Base-by-base conservation (phyloP, 2,113 vertebrate species). In the Anoura caudifer region DNA sequence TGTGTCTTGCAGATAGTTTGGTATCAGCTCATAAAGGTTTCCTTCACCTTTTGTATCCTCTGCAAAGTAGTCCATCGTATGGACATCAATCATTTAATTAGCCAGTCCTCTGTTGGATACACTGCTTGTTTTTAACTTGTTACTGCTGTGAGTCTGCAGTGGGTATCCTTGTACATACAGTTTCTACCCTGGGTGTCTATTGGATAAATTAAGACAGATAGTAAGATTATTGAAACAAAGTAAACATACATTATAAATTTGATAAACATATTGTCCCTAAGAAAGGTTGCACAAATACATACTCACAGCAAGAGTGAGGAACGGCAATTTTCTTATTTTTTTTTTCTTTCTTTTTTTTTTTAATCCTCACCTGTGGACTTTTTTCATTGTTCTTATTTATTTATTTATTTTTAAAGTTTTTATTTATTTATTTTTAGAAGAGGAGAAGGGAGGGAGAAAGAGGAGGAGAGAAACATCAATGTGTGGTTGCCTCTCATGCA, bases 121-220 rank as follows among this genome's bases (percentile, higher is more conserved):
- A 14, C 28, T 69, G 54, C 47, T 87, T 81, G 33, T 54, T 94
- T 84, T 41, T 75, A 20, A 73, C 45, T 79, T 79, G 83, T 41
- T 82, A 24, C 41, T 43, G 54, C 70, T 47, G 3, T 54, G 45
- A 56, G 13, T 67, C 45, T 72, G 22, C n/a, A 47, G 24, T 47
- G 13, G 36, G 43, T 41, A 94, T 87, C 33, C 36, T 86, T 84
- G 22, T 65, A 75, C 20, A 14, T 56, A 9, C 14, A 70, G 7
- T 56, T 79, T 84, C 50, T 84, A 87, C 43, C 19, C 3, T 84
- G 28, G 84, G 0, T 56, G 52, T 84, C 54, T 83, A 31, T 92
- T 92, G 56, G n/a, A 47, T 90, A 89, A 86, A 89, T 94, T 70
- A 90, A 92, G 73, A 31, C 12, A 69, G 56, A 52, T 45, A 75